Conservation (phyloP, 2,113 vertebrate genomes). For the Eolophus roseicapilla region DNA sequence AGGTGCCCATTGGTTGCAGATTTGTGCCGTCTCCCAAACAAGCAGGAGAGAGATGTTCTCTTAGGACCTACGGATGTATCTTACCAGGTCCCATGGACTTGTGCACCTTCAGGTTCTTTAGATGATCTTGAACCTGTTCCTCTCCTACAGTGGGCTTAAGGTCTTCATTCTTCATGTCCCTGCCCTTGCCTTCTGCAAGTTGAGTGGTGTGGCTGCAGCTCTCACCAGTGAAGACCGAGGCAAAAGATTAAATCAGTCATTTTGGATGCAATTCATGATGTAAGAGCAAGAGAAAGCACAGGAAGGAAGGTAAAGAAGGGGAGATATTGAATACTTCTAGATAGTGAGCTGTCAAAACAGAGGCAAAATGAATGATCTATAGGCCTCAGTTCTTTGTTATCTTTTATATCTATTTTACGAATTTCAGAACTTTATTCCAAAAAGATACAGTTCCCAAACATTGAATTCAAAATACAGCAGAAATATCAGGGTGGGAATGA, state of each 20-base stretch:
- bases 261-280: neutral
- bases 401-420: neutral
- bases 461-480: neutral
- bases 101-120: neutral
- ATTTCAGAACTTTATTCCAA: neutral
- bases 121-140: neutral
- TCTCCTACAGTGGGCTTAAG: neutral
- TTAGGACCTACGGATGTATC: neutral
- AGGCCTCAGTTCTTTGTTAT: neutral
- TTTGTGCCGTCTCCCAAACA: neutral
- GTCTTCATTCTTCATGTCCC: neutral
- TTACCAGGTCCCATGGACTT: neutral
- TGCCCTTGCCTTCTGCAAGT: neutral
- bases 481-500: neutral
- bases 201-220: neutral
- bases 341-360: neutral
- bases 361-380: neutral
- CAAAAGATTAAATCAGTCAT: neutral
- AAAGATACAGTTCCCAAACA: neutral
- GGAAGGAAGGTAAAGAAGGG: neutral
- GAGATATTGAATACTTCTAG: neutral
- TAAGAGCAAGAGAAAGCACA: neutral
- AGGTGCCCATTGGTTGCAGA: neutral
- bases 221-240: neutral
- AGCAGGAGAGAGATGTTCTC: neutral